Evolutionary conservation across 1,140 invertebrate genomes (phyloP).

Genomic region (Megathymus violae): DNA sequence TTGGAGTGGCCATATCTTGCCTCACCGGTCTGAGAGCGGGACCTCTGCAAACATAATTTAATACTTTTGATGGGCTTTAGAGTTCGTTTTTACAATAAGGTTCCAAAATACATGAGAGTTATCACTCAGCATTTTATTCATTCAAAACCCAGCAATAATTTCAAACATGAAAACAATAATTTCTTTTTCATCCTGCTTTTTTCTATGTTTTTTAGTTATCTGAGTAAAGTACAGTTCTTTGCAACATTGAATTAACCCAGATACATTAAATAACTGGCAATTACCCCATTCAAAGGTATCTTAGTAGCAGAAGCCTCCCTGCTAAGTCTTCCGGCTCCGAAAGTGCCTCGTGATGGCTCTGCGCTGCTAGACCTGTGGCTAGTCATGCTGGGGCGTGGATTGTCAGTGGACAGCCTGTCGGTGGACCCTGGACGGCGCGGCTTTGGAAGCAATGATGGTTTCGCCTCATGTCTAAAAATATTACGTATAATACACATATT

Average conservation of each 20-base stretch:
- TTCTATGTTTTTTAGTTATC: too few relatives aligned
- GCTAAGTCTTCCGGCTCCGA: constrained; percentile 51
- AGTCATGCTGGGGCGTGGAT: constrained; percentile 53
- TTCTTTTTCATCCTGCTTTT: too few relatives aligned
- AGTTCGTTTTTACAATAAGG: too few relatives aligned
- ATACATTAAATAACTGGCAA: neutral
- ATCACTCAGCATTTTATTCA: too few relatives aligned
- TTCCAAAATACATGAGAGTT: too few relatives aligned
- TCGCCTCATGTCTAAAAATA: constrained; percentile 53
- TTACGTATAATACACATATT: neutral
- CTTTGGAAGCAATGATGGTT: constrained; percentile 64
- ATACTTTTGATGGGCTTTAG: too few relatives aligned
- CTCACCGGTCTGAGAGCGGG: constrained; percentile 65
- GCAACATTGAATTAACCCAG: too few relatives aligned
- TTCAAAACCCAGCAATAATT: too few relatives aligned
- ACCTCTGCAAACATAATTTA: constrained; percentile 50
- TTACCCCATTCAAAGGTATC: constrained; percentile 58
- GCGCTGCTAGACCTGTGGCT: constrained; percentile 64
- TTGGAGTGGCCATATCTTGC: constrained; percentile 49
- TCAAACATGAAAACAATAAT: too few relatives aligned
- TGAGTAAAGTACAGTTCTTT: too few relatives aligned
- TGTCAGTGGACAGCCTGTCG: constrained; percentile 62
- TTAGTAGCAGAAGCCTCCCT: constrained; percentile 70
- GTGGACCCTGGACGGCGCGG: constrained; percentile 61
- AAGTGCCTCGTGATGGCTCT: constrained; percentile 57